Conservation (phyloP, 1,140 invertebrate genomes). For the Bombus breviceps region DNA sequence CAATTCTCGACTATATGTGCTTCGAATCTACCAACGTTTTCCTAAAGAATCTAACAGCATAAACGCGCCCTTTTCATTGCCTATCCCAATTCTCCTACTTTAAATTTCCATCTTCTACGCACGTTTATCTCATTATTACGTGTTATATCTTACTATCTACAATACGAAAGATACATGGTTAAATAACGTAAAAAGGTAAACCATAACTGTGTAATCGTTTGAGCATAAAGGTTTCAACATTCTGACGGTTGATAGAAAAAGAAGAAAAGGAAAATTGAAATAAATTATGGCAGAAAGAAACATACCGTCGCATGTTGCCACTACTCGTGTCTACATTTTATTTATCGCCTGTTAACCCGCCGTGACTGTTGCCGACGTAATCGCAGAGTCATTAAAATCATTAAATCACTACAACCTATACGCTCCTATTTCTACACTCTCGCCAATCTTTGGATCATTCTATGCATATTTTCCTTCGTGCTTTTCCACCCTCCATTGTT, state of each 20-base stretch:
- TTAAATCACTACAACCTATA: conserved; percentile 47
- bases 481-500: background rate
- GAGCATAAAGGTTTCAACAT: background rate
- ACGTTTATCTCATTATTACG: conserved; percentile 67
- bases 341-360: conserved; percentile 59
- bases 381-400: conserved; percentile 57
- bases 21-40: conserved; percentile 28
- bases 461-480: background rate
- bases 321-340: conserved; percentile 43
- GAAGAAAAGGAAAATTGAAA: conserved; percentile 1
- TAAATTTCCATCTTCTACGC: conserved; percentile 12
- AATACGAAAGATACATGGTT: background rate
- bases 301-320: conserved; percentile 6
- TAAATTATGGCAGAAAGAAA: background rate
- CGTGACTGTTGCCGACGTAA: conserved; percentile 55
- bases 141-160: background rate
- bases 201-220: background rate
- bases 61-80: conserved; percentile 9
- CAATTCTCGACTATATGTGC: conserved; percentile 26
- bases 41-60: conserved; percentile 26
- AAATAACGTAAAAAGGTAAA: background rate
- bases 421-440: background rate
- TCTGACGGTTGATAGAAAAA: background rate
- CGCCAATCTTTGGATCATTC: background rate
- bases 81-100: background rate